Percentiles rank a stretch among this genome's conserved stretches.
These are phyloP conservation scores for Tragelaphus eurycerus DNA, from an alignment of 2,797 vertebrate species.

Conservation along the genomic window DNA sequence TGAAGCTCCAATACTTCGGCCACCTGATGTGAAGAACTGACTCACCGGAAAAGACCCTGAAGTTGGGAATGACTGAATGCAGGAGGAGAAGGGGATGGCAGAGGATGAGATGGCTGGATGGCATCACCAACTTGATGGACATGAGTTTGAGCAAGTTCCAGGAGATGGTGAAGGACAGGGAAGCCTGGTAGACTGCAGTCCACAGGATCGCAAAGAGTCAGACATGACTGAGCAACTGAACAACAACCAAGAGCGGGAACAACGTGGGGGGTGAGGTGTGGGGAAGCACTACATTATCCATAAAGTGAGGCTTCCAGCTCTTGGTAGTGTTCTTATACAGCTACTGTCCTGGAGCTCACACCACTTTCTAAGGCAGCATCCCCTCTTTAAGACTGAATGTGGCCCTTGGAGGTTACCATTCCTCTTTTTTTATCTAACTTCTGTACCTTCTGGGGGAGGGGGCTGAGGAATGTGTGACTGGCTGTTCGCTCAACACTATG, in stretches of 20 bases:
- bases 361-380: background rate
- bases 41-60: background rate
- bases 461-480: background rate
- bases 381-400: background rate
- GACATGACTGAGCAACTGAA: background rate
- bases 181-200: background rate
- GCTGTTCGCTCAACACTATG: background rate
- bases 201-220: accelerated
- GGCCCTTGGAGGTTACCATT: background rate
- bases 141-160: background rate
- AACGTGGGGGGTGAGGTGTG: accelerated
- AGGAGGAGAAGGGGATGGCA: background rate
- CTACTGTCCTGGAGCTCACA: background rate
- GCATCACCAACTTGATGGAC: background rate
- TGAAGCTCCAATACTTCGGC: background rate
- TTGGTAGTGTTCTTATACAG: background rate
- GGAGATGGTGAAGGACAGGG: background rate
- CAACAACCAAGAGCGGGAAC: background rate
- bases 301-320: background rate
- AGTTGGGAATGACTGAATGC: background rate
- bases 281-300: background rate
- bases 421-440: background rate
- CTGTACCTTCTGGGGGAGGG: background rate
- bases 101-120: background rate
- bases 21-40: background rate